Base-by-base conservation (phyloP, 1,140 invertebrate species). In the Magallana ariakensis region DNA sequence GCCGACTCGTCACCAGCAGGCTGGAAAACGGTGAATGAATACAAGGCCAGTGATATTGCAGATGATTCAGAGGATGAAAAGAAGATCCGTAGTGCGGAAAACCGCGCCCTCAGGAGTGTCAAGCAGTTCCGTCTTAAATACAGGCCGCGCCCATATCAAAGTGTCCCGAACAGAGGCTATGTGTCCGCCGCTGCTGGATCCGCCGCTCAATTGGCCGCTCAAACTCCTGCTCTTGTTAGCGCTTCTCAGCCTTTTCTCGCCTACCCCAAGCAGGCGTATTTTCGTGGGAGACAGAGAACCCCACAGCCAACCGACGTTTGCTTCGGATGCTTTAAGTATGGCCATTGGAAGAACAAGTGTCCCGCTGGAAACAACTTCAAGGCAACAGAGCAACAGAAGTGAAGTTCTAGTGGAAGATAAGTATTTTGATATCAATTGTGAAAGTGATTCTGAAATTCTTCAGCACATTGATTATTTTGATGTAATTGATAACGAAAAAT, bases 1-100 rank as follows among this genome's bases (percentile, higher is more conserved):
- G 86, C 86, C 1, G 86, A 87, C 54, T 66, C 26, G 5, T 84
- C 82, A 15, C 82, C 86, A 46, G 86, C 60, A 16, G 82, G 86
- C 22, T 84, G 86, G 86, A 66, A 70, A 22, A 87, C 82, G 1
- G 81, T 84, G 5, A 26, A 33, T 15, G 66, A 84, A 53, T 87
- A 87, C 33, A 60, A 87, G 26, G 57, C 54, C 13, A 60, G 70
- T 53, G 82, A 87, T 13, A 26, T 84, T 15, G 86, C 86, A 8
- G 83, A 75, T 57, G 86, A 87, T 46, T 82, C 82, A 19, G 86
- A 87, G 8, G 82, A 87, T 56, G 60, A 80, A 10, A 66, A 22
- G 22, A 46, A 56, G 7, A 83, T 83, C 13, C 55, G 80, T 9
- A 46, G 58, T 54, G 80, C 80, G 3, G 80, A 82, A 82, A 11